These are phyloP conservation scores for Porites cylindrica DNA, from an alignment of 92 coral and sea anemone species.

Conservation along the genomic window DNA sequence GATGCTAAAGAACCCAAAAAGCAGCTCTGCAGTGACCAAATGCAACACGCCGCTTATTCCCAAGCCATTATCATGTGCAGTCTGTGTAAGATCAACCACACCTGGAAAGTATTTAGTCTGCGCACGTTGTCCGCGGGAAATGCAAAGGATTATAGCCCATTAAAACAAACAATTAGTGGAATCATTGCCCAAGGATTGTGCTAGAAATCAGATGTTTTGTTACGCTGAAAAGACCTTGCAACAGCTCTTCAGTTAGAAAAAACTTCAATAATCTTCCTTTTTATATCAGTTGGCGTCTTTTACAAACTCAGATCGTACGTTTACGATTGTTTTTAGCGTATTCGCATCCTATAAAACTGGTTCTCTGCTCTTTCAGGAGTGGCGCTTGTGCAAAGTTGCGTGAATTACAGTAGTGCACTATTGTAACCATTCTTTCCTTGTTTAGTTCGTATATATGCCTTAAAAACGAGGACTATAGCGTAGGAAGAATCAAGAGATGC, in stretches of 20 bases:
- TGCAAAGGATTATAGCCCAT: slow-evolving; percentile 75
- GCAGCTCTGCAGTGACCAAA: slow-evolving; percentile 90
- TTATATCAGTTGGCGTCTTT: no score
- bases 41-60: slow-evolving; percentile 92
- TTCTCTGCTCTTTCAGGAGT: no score
- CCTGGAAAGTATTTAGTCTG: slow-evolving; percentile 92
- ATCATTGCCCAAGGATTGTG: slow-evolving; percentile 69
- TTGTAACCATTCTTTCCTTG: no score
- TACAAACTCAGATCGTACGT: no score
- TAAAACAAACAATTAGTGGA: slow-evolving; percentile 60
- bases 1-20: slow-evolving; percentile 84
- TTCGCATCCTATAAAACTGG: no score
- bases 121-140: slow-evolving; percentile 84
- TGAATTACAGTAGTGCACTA: no score
- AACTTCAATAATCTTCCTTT: background rate
- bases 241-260: background rate
- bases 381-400: no score
- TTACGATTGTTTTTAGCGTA: no score
- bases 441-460: no score
- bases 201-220: background rate
- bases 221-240: background rate
- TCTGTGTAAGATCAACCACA: slow-evolving; percentile 77
- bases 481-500: no score
- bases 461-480: no score
- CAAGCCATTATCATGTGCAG: slow-evolving; percentile 98